Conservation (phyloP, 2,888 invertebrate species). For the Tetragonisca angustula region DNA sequence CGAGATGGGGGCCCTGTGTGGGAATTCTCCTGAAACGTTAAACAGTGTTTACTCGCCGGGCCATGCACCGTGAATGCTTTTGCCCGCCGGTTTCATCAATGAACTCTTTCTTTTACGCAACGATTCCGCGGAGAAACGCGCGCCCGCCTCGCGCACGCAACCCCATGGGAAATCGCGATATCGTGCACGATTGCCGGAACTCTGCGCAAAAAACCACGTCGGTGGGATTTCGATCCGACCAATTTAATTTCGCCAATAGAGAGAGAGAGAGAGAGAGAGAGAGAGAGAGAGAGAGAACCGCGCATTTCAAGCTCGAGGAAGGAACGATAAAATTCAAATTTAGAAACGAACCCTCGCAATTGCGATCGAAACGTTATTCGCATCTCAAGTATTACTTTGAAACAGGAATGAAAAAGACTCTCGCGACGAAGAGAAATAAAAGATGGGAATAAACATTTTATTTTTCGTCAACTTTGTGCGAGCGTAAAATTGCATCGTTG, state of each 20-base stretch:
- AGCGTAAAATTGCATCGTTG: no score
- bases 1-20: conserved; percentile 59
- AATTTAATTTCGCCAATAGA: not conserved
- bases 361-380: not conserved
- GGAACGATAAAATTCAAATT: not conserved
- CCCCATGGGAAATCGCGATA: conserved; percentile 48
- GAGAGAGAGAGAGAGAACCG: not conserved
- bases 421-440: not conserved
- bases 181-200: conserved; percentile 2
- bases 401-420: not conserved
- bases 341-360: not conserved
- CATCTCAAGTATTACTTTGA: not conserved
- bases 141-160: conserved; percentile 26
- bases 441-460: no score
- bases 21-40: conserved; percentile 71
- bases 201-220: not conserved
- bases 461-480: no score
- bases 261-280: no score
- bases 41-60: conserved; percentile 61
- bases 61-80: conserved; percentile 19
- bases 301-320: no score
- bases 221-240: not conserved
- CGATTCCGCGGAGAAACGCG: conserved; percentile 5
- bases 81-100: conserved; percentile 46
- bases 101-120: conserved; percentile 54